Evolutionary conservation across 2,888 invertebrate genomes (phyloP).

Genomic region (Drosophila siamana): DNA sequence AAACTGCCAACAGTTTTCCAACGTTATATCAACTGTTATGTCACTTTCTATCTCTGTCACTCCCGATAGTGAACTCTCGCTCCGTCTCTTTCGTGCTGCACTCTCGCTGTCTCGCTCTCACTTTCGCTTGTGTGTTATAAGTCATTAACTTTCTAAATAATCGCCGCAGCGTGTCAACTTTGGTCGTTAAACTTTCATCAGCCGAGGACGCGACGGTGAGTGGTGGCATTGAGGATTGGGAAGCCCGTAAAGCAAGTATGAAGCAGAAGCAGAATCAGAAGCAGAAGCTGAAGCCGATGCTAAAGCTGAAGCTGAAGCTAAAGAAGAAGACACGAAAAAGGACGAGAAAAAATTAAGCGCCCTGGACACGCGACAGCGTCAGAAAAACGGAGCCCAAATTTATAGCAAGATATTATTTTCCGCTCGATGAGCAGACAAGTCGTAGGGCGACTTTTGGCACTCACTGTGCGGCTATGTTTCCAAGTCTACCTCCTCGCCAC

Average conservation of each 20-base stretch:
- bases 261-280: slow-evolving; percentile 12
- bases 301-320: background rate
- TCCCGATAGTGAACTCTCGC: background rate
- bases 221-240: slow-evolving; percentile 46
- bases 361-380: slow-evolving; percentile 59
- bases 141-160: slow-evolving; percentile 82
- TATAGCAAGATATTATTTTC: slow-evolving; percentile 82
- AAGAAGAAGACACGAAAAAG: background rate
- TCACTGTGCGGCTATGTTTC: slow-evolving; percentile 54
- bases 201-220: slow-evolving; percentile 55
- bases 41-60: slow-evolving; percentile 3
- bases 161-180: slow-evolving; percentile 82
- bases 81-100: background rate
- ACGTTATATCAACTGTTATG: slow-evolving; percentile 52
- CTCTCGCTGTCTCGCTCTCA: slow-evolving; percentile 11
- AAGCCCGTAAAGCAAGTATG: slow-evolving; percentile 33
- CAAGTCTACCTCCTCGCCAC: background rate
- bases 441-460: slow-evolving; percentile 81
- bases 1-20: slow-evolving; percentile 57
- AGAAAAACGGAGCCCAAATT: slow-evolving; percentile 67
- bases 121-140: slow-evolving; percentile 70
- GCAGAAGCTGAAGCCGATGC: too few relatives aligned
- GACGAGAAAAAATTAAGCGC: slow-evolving; percentile 60
- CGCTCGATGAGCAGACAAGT: slow-evolving; percentile 82
- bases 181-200: slow-evolving; percentile 82